A percentile compares a stretch with the other conserved stretches of the same genome.
These are phyloP conservation scores for Halictus ligatus DNA, from an alignment of 2,888 invertebrate genomes.

Conservation along the genomic window DNA sequence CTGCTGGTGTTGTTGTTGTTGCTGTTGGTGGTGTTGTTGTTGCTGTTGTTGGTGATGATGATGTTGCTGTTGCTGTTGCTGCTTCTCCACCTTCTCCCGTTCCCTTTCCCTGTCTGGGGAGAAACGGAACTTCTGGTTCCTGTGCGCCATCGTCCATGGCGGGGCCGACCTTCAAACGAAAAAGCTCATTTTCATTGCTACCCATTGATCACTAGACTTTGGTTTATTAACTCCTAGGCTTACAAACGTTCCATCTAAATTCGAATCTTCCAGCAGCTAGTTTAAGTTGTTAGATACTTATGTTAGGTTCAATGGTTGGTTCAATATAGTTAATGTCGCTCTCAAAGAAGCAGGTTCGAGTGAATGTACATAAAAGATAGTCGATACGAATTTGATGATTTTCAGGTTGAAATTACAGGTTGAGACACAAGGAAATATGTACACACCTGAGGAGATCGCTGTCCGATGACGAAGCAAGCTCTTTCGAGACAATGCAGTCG, in stretches of 20 bases:
- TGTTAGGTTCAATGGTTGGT: background rate
- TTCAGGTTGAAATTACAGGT: background rate
- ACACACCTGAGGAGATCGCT: slow-evolving; percentile 86
- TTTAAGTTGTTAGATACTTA: background rate
- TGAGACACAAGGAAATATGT: background rate
- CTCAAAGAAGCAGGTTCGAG: background rate
- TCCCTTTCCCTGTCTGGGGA: slow-evolving; percentile 83
- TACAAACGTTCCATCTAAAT: background rate
- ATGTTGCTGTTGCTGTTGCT: slow-evolving; percentile 72
- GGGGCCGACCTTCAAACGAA: slow-evolving; percentile 85
- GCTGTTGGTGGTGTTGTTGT: slow-evolving; percentile 54
- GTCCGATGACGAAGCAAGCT: slow-evolving; percentile 87
- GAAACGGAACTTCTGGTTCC: slow-evolving; percentile 82
- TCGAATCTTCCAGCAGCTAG: background rate
- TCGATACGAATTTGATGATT: background rate
- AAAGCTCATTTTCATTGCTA: background rate
- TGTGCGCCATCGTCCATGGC: slow-evolving; percentile 85
- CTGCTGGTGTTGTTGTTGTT: background rate
- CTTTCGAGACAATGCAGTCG: slow-evolving; percentile 91
- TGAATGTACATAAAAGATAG: background rate
- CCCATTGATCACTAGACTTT: no score
- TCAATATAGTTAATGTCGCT: background rate
- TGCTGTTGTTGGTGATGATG: slow-evolving; percentile 75
- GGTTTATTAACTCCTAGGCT: background rate
- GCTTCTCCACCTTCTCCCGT: slow-evolving; percentile 79